These are phyloP conservation scores for Phlogophora meticulosa DNA, from an alignment of 2,888 invertebrate species.

Conservation along the genomic window DNA sequence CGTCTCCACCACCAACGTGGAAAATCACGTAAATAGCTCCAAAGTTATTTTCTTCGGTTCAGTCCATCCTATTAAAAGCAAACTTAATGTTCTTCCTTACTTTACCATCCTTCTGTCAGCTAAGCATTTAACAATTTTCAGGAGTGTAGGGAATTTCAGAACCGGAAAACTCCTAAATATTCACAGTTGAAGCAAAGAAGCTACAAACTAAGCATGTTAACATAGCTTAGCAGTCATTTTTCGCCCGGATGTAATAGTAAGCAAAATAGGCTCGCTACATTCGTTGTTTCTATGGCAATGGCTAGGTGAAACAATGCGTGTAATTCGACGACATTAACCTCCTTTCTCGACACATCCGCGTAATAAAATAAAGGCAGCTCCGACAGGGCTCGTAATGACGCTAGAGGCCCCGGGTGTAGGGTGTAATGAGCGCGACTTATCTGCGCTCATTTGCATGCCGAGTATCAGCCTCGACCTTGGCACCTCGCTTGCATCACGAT, in stretches of 20 bases:
- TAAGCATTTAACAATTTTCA: slow-evolving; percentile 16
- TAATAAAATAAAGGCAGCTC: slow-evolving; percentile 86
- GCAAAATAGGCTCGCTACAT: slow-evolving; percentile 66
- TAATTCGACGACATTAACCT: slow-evolving; percentile 87
- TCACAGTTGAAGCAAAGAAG: slow-evolving; percentile 5
- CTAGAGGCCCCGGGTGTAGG: slow-evolving; percentile 80
- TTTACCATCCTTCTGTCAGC: slow-evolving; percentile 33
- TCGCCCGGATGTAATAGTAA: slow-evolving; percentile 53
- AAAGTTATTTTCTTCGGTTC: slow-evolving; percentile 80
- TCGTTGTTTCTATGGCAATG: slow-evolving; percentile 80
- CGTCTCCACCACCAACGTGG: slow-evolving; percentile 86
- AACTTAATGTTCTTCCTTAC: slow-evolving; percentile 67
- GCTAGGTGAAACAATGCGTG: slow-evolving; percentile 86
- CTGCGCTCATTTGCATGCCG: slow-evolving; percentile 88
- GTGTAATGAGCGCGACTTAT: slow-evolving; percentile 89
- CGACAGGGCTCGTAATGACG: slow-evolving; percentile 82
- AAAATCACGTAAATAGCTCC: slow-evolving; percentile 89
- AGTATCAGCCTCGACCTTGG: slow-evolving; percentile 88
- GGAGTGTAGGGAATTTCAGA: slow-evolving; percentile 4
- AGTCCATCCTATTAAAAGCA: slow-evolving; percentile 75
- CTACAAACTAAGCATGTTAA: slow-evolving; percentile 31
- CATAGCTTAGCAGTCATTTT: slow-evolving; percentile 40
- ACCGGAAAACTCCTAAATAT: slow-evolving; percentile 18
- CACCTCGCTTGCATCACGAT: slow-evolving; percentile 81
- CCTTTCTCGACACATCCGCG: slow-evolving; percentile 85